phyloP scores from a whole-genome alignment of 2,797 vertebrate species.

The Hippoglossus hippoglossus region DNA sequence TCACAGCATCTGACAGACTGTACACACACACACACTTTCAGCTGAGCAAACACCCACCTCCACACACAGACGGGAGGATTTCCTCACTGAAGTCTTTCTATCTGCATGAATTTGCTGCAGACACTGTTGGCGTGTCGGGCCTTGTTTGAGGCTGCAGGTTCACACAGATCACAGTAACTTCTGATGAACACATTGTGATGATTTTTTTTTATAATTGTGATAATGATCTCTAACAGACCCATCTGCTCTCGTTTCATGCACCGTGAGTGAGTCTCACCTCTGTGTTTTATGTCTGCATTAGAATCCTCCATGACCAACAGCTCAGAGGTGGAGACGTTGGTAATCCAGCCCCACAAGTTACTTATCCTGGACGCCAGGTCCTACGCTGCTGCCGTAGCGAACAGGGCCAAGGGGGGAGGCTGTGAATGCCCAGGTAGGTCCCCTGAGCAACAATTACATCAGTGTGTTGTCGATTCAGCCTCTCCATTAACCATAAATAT shows the following conservation, averaged over 20 bases:
- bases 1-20: neutral
- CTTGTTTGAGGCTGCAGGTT: constrained; percentile 49
- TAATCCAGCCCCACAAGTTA: constrained; percentile 92
- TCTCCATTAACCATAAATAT: constrained; percentile 22
- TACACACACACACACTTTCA: constrained; percentile 1
- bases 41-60: constrained; percentile 9
- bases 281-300: constrained; percentile 63
- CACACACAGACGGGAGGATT: constrained; percentile 1
- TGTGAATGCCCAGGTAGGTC: constrained; percentile 96
- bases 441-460: constrained; percentile 27
- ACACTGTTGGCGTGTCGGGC: constrained; percentile 36
- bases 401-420: constrained; percentile 97
- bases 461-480: constrained; percentile 15
- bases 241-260: neutral
- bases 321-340: constrained; percentile 90
- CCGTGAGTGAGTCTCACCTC: neutral
- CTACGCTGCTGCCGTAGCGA: constrained; percentile 96
- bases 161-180: neutral
- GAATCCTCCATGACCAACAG: constrained; percentile 93
- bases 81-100: neutral
- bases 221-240: neutral
- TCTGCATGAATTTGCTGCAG: constrained; percentile 31
- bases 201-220: neutral
- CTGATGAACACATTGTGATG: neutral
- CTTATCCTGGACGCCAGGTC: constrained; percentile 95